These are phyloP conservation scores for Triplophysa yarkandensis DNA, from an alignment of 2,797 vertebrate species.

Conservation along the genomic window DNA sequence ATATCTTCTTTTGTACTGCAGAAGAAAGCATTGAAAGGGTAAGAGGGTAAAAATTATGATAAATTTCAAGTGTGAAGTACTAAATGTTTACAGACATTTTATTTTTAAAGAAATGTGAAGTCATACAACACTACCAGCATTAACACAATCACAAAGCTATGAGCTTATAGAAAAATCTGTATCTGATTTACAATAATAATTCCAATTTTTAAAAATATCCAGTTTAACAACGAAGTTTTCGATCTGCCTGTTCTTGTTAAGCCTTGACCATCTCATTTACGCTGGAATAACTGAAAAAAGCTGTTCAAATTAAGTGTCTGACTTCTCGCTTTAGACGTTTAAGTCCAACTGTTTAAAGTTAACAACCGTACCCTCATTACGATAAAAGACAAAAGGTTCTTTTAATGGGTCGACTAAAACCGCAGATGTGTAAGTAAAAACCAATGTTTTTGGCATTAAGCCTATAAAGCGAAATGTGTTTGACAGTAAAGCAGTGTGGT, in stretches of 20 bases:
- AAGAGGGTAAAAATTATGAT: no score
- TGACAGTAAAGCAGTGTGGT: conserved; percentile 66
- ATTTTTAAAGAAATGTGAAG: not conserved
- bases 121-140: not conserved
- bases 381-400: conserved; percentile 51
- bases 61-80: no score
- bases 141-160: not conserved
- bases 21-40: no score
- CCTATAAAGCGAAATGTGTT: conserved; percentile 54
- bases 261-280: conserved; percentile 43
- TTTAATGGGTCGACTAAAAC: conserved; percentile 46
- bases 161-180: not conserved
- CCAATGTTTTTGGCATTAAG: conserved; percentile 61
- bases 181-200: not conserved
- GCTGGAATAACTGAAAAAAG: conserved; percentile 14
- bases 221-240: not conserved
- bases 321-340: conserved; percentile 1
- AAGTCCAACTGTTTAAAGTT: conserved; percentile 47
- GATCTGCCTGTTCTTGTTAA: conserved; percentile 12
- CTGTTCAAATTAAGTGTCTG: conserved; percentile 4
- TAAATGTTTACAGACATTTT: not conserved
- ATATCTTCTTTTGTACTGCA: not conserved
- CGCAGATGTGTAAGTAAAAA: conserved; percentile 12
- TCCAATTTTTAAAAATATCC: not conserved
- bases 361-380: conserved; percentile 44